phyloP scores from a whole-genome alignment of 1,140 invertebrate genomes.

The Meloidogyne chitwoodi region DNA sequence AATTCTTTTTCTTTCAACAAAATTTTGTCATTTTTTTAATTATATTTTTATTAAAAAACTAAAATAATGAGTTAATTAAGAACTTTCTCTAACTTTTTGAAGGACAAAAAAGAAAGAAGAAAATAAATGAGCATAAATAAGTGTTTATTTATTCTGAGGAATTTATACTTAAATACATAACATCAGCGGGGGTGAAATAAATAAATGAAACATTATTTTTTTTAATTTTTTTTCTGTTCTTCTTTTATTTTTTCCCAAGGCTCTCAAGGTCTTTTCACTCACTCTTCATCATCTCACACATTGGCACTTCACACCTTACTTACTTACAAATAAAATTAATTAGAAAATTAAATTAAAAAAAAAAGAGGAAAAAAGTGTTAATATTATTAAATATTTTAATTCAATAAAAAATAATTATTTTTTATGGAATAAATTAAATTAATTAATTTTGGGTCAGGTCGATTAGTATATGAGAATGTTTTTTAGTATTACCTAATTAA shows the following conservation, averaged over 20 bases:
- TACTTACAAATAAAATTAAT: not conserved
- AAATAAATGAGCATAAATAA: not conserved
- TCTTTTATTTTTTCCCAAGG: not conserved
- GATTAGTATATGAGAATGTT: no score
- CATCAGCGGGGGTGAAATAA: not conserved
- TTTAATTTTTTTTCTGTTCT: not conserved
- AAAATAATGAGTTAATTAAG: no score
- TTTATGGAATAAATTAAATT: no score
- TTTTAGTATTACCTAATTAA: no score
- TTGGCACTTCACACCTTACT: not conserved
- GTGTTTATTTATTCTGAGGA: not conserved
- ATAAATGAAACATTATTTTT: no score
- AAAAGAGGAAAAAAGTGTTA: not conserved
- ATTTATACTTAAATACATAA: not conserved
- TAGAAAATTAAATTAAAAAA: not conserved
- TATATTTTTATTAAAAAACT: not conserved
- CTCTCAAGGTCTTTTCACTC: not conserved
- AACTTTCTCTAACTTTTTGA: not conserved
- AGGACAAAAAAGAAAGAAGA: not conserved
- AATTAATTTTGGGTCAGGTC: no score
- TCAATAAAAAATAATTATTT: no score
- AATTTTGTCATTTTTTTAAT: no score
- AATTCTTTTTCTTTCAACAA: no score
- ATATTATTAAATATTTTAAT: no score
- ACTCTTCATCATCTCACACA: not conserved